Conservation (phyloP, 2,888 invertebrate species). For the Clunio marinus region DNA sequence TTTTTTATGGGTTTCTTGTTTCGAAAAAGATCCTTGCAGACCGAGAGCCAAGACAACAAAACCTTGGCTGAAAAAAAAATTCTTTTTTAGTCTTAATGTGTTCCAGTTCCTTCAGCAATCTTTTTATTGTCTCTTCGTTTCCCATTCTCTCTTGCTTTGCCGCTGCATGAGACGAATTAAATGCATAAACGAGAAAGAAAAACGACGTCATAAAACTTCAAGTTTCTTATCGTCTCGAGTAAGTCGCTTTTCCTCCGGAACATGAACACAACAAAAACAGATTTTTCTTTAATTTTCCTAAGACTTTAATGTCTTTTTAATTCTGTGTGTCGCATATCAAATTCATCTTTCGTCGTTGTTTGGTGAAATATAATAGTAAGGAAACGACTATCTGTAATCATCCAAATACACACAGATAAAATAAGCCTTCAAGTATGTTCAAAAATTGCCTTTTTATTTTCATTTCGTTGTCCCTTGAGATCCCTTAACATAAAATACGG, state of each 20-base stretch:
- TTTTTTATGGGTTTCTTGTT: not conserved
- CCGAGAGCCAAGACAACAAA: too few species aligned
- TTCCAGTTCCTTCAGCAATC: conserved; percentile 20
- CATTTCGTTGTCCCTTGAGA: not conserved
- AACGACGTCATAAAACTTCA: conserved; percentile 23
- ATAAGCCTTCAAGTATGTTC: not conserved
- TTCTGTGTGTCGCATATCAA: conserved; percentile 20
- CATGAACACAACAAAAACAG: conserved; percentile 10
- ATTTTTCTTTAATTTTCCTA: not conserved
- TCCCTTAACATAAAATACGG: not conserved
- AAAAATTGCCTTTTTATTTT: conserved; percentile 6
- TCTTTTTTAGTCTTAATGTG: not conserved
- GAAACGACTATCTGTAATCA: conserved; percentile 18
- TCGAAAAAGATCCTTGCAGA: not conserved
- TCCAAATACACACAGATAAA: not conserved
- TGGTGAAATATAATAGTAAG: not conserved
- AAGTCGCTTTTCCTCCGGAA: not conserved
- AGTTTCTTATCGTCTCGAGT: conserved; percentile 1
- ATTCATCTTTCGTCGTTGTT: not conserved
- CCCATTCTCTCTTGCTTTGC: too few species aligned
- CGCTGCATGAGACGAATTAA: conserved; percentile 5
- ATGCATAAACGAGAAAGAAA: conserved; percentile 18
- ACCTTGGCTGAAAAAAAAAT: not conserved
- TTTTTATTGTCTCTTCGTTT: conserved; percentile 22
- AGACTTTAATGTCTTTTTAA: conserved; percentile 29